Conservation (phyloP, 2,797 vertebrate species). For the Coregonus ussuriensis region DNA sequence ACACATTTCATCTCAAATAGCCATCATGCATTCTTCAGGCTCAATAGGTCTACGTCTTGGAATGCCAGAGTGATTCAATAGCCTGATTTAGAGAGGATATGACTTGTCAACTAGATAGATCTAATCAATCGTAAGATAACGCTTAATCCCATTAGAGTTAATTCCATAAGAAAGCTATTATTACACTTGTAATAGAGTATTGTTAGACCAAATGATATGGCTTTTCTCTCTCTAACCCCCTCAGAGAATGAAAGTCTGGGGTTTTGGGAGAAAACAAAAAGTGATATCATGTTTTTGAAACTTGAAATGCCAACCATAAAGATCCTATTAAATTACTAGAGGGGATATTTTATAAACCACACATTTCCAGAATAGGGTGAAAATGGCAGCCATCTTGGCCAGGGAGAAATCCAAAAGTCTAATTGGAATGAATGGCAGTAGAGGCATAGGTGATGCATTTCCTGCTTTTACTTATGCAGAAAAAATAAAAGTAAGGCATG, state of each 20-base stretch:
- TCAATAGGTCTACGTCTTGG: slow-evolving; percentile 14
- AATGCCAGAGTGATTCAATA: slow-evolving; percentile 7
- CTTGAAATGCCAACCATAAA: slow-evolving; percentile 18
- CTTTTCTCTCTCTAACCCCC: background rate
- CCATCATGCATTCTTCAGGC: background rate
- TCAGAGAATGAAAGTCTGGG: background rate
- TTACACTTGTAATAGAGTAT: background rate
- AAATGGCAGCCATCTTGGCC: too few species aligned
- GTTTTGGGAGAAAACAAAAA: slow-evolving; percentile 16
- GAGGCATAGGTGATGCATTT: too few species aligned
- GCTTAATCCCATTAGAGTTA: background rate
- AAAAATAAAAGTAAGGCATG: too few species aligned
- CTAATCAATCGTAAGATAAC: background rate
- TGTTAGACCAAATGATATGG: background rate
- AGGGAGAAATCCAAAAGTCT: too few species aligned
- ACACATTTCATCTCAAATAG: slow-evolving; percentile 11
- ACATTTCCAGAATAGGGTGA: too few species aligned
- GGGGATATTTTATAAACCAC: too few species aligned
- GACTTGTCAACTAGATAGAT: background rate
- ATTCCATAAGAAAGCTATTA: background rate
- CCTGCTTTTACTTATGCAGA: too few species aligned
- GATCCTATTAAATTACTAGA: too few species aligned
- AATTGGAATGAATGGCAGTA: too few species aligned
- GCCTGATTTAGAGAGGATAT: background rate
- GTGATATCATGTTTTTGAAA: slow-evolving; percentile 34